A percentile compares a stretch with the other conserved stretches of the same genome.
Conservation (phyloP, 2,113 vertebrate species). For the Poicephalus gulielmi region DNA sequence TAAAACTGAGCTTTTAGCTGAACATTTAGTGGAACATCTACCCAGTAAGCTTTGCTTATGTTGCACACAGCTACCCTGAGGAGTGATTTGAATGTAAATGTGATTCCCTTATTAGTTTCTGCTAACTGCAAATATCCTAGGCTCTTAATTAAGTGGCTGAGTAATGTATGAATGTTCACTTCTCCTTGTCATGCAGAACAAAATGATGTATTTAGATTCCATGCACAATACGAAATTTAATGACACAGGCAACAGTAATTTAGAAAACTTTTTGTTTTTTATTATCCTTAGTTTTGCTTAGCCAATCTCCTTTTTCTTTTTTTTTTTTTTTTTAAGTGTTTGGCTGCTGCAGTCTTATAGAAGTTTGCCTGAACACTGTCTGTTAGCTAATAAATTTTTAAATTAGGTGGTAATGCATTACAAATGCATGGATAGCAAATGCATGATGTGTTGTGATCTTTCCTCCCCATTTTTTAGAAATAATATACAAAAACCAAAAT, state of each 20-base stretch:
- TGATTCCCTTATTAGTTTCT: slow-evolving; percentile 85
- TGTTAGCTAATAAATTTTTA: slow-evolving; percentile 63
- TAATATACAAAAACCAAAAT: slow-evolving; percentile 30
- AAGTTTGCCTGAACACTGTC: slow-evolving; percentile 50
- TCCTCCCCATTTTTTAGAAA: neutral
- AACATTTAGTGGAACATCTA: slow-evolving; percentile 75
- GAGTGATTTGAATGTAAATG: slow-evolving; percentile 89
- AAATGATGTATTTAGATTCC: slow-evolving; percentile 85
- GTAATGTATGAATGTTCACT: slow-evolving; percentile 85
- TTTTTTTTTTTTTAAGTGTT: slow-evolving; percentile 4
- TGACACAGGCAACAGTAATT: slow-evolving; percentile 80
- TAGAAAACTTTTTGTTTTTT: slow-evolving; percentile 77
- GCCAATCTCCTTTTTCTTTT: slow-evolving; percentile 27
- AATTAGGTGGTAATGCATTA: slow-evolving; percentile 16
- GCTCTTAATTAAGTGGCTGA: slow-evolving; percentile 86
- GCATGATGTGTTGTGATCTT: neutral
- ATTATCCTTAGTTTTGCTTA: slow-evolving; percentile 72
- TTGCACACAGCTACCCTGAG: slow-evolving; percentile 83
- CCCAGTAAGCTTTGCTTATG: slow-evolving; percentile 82
- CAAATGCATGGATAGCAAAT: slow-evolving; percentile 19
- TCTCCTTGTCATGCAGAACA: slow-evolving; percentile 85
- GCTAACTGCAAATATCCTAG: slow-evolving; percentile 85
- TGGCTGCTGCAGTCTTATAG: slow-evolving; percentile 50
- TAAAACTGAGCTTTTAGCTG: slow-evolving; percentile 74
- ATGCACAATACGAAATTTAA: slow-evolving; percentile 87